phyloP scores from a whole-genome alignment of 1,140 invertebrate genomes.

The Euwallacea fornicatus region DNA sequence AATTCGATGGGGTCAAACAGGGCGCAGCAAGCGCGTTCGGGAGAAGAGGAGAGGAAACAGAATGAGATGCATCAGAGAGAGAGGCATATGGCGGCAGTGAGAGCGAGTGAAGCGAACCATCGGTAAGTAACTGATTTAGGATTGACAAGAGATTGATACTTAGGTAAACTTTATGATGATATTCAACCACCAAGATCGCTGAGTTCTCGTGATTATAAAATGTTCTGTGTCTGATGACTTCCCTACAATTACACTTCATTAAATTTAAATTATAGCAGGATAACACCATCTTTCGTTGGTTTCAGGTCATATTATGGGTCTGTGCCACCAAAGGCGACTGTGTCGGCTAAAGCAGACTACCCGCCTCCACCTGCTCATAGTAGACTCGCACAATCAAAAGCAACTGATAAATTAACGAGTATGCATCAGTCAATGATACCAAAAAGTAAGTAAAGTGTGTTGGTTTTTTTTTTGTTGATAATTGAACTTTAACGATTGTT shows the following conservation, averaged over 20 bases:
- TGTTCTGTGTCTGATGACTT: slow-evolving; percentile 8
- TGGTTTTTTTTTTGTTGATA: neutral
- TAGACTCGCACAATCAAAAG: slow-evolving; percentile 52
- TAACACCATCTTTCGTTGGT: neutral
- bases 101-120: slow-evolving; percentile 29
- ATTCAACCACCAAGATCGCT: slow-evolving; percentile 35
- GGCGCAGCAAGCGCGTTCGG: slow-evolving; percentile 50
- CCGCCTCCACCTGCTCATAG: slow-evolving; percentile 63
- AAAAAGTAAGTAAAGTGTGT: slow-evolving; percentile 19
- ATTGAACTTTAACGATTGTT: slow-evolving; percentile 1
- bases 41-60: slow-evolving; percentile 48
- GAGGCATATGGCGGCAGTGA: slow-evolving; percentile 48
- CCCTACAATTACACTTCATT: too few species aligned
- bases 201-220: slow-evolving; percentile 11
- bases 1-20: slow-evolving; percentile 50
- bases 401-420: slow-evolving; percentile 59
- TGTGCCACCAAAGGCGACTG: slow-evolving; percentile 55
- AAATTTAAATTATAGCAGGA: too few species aligned
- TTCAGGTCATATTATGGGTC: slow-evolving; percentile 35
- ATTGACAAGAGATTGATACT: neutral
- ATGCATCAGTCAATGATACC: slow-evolving; percentile 58
- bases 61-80: slow-evolving; percentile 41
- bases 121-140: slow-evolving; percentile 8
- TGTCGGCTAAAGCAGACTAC: slow-evolving; percentile 59
- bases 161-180: slow-evolving; percentile 14